Conservation (phyloP, 2,888 invertebrate species). For the Lasioglossum oenotherae region DNA sequence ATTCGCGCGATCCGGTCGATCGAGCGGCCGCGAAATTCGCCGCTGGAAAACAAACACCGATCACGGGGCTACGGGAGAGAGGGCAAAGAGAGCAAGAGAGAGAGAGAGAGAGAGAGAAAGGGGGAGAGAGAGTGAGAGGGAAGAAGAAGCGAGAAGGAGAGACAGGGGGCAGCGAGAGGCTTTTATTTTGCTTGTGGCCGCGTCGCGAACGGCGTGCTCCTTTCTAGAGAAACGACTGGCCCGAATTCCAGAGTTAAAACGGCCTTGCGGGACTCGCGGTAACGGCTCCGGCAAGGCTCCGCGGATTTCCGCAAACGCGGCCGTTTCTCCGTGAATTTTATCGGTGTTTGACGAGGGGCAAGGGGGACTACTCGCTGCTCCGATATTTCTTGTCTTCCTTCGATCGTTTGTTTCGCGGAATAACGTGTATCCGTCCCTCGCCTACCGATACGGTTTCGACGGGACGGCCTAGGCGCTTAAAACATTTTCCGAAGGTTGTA, state of each 20-base stretch:
- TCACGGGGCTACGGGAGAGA: not conserved
- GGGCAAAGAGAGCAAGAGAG: not conserved
- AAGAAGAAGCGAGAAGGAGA: not conserved
- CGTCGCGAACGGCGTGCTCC: conserved; percentile 71
- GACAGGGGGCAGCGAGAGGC: conserved; percentile 37
- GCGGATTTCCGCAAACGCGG: conserved; percentile 60
- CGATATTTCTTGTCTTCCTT: not conserved
- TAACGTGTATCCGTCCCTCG: not conserved
- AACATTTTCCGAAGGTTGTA: not conserved
- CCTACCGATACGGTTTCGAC: not conserved
- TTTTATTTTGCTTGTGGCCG: conserved; percentile 65
- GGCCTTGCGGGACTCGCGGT: conserved; percentile 76
- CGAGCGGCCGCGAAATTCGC: conserved; percentile 40
- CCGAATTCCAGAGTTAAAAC: conserved; percentile 78
- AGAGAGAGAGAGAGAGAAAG: not conserved
- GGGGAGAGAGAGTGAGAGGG: not conserved
- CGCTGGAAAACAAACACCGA: conserved; percentile 40
- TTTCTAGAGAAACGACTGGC: conserved; percentile 79
- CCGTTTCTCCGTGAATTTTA: conserved; percentile 27
- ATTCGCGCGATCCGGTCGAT: not conserved
- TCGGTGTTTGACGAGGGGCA: not conserved
- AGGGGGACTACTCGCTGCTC: not conserved
- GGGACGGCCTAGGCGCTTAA: not conserved
- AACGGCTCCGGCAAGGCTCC: conserved; percentile 58
- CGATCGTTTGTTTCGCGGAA: not conserved